A percentile compares a stretch with the other conserved stretches of the same genome.
Conservation (phyloP, 2,797 vertebrate genomes). For the Mormyrus proboscirostris region DNA sequence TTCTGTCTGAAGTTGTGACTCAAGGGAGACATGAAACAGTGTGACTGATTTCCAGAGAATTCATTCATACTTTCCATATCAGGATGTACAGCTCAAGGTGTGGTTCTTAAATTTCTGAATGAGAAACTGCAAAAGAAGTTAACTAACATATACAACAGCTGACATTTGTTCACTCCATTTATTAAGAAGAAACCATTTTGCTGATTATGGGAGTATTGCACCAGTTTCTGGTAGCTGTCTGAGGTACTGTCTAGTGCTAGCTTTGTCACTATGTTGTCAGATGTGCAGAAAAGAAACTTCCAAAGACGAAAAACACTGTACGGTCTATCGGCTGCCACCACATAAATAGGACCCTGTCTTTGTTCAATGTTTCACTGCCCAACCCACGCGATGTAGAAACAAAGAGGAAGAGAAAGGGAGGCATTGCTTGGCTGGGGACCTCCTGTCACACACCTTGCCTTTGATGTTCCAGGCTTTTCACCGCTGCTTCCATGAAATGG, state of each 20-base stretch:
- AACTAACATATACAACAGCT: background rate
- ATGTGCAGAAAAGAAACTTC: background rate
- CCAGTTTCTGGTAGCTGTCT: background rate
- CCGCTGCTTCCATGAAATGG: background rate
- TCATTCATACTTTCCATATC: background rate
- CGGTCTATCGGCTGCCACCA: background rate
- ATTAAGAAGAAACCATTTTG: background rate
- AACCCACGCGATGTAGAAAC: background rate
- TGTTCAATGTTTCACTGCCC: background rate
- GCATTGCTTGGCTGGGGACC: background rate
- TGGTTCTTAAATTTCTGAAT: background rate
- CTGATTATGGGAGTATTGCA: background rate
- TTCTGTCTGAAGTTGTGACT: background rate
- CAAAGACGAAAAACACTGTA: background rate
- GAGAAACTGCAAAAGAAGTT: background rate
- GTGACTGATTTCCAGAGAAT: background rate
- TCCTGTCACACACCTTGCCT: background rate
- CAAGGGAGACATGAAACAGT: background rate
- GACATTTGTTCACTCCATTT: background rate
- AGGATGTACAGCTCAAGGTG: background rate
- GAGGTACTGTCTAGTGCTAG: background rate
- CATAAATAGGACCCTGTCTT: background rate
- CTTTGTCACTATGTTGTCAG: background rate
- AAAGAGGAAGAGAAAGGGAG: background rate
- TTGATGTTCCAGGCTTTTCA: slow-evolving; percentile 12